Evolutionary conservation across 2,113 vertebrate species (phyloP).

Genomic region (Passer montanus): DNA sequence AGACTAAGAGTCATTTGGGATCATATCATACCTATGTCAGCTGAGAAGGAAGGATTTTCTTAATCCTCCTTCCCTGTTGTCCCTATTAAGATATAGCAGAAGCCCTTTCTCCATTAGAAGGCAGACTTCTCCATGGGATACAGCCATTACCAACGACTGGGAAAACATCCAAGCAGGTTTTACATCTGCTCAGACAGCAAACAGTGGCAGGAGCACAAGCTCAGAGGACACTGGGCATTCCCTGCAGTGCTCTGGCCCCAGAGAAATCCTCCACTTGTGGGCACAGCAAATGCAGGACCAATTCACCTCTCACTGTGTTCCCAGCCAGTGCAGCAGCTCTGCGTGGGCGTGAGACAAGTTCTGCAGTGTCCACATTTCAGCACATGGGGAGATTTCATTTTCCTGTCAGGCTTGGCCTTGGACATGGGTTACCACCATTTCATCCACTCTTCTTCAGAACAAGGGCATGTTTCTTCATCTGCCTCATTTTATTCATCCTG

Average conservation of each 20-base stretch:
- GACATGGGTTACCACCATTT: neutral
- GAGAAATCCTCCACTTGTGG: accelerated
- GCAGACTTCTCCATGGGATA: neutral
- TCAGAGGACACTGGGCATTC: neutral
- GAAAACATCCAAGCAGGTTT: neutral
- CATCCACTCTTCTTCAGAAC: neutral
- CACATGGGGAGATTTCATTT: neutral
- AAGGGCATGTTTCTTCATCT: neutral
- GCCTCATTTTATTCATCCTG: neutral
- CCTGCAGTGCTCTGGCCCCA: neutral
- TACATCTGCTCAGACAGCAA: neutral
- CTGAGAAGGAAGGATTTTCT: neutral
- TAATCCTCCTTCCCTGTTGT: neutral
- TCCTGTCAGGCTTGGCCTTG: neutral
- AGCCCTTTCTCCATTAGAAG: neutral
- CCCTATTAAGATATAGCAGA: neutral
- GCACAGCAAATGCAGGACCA: neutral
- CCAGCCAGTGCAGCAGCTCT: neutral
- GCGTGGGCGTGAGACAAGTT: neutral
- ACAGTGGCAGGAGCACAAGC: neutral
- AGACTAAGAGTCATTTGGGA: neutral
- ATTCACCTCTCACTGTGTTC: neutral
- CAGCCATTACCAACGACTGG: neutral
- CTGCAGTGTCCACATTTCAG: neutral
- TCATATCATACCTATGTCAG: neutral